These are phyloP conservation scores for Caenorhabditis doughertyi DNA, from an alignment of 2,888 invertebrate species.

Conservation along the genomic window DNA sequence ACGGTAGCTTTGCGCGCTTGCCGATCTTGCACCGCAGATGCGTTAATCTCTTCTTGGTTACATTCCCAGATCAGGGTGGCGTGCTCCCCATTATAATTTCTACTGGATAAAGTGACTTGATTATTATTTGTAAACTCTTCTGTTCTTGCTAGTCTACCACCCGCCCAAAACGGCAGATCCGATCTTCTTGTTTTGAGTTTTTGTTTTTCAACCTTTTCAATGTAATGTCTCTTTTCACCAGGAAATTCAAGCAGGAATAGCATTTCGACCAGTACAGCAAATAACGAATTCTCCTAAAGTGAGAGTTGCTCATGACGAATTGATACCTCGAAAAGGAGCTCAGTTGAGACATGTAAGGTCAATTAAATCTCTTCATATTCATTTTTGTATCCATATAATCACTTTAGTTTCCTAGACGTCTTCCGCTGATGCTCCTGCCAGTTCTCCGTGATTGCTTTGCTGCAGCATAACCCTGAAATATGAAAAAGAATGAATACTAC, in stretches of 20 bases:
- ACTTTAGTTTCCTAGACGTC: conserved; percentile 89
- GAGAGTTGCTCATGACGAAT: no score
- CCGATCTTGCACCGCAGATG: no score
- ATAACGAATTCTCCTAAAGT: conserved; percentile 31
- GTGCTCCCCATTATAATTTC: no score
- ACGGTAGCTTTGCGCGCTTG: no score
- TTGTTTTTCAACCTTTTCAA: no score
- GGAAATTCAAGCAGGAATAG: conserved; percentile 75
- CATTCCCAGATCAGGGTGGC: conserved; percentile 15
- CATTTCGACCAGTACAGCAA: conserved; percentile 61
- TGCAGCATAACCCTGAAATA: no score
- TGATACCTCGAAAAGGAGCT: conserved; percentile 65
- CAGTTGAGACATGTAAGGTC: no score
- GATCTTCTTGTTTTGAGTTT: conserved; percentile 72
- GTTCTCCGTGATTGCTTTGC: no score
- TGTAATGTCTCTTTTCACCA: no score
- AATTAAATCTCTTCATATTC: no score
- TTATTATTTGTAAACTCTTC: neutral
- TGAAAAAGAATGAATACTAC: no score
- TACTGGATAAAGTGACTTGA: conserved; percentile 9
- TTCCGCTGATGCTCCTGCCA: conserved; percentile 91
- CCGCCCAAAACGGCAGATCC: conserved; percentile 69
- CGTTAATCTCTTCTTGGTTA: conserved; percentile 7
- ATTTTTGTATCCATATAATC: conserved; percentile 78
- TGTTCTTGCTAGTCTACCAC: conserved; percentile 62